Conservation (phyloP, 2,888 invertebrate species). For the Caenorhabditis sp. region DNA sequence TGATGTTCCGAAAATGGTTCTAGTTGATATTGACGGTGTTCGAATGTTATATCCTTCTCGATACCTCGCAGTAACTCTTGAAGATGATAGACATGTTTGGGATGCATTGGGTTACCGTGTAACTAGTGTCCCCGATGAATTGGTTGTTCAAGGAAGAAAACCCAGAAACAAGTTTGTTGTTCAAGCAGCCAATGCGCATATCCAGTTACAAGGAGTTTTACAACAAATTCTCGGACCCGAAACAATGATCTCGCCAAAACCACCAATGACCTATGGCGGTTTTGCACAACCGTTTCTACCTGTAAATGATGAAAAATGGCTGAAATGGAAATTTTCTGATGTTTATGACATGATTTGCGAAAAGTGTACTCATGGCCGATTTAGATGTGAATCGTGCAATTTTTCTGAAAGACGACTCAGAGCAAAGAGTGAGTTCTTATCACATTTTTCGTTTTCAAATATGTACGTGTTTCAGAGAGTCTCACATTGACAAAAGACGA, state of each 20-base stretch:
- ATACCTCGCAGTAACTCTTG: constrained; percentile 88
- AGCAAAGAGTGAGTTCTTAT: constrained; percentile 1
- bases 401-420: not conserved
- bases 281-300: constrained; percentile 13
- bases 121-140: constrained; percentile 17
- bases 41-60: constrained; percentile 94
- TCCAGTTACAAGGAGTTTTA: constrained; percentile 4
- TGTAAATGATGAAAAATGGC: constrained; percentile 2
- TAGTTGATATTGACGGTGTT: constrained; percentile 80
- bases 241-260: not conserved
- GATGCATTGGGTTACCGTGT: constrained; percentile 21
- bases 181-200: not conserved
- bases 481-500: not conserved
- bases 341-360: not conserved
- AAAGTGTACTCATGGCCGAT: not conserved
- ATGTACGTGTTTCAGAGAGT: not conserved
- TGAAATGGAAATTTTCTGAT: constrained; percentile 2
- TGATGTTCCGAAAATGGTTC: constrained; percentile 59
- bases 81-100: constrained; percentile 75
- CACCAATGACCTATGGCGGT: constrained; percentile 1
- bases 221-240: not conserved
- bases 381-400: not conserved
- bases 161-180: constrained; percentile 29
- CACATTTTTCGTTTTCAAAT: not conserved
- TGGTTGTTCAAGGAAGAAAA: constrained; percentile 55